Percentiles rank a stretch among this genome's conserved stretches.
phyloP scores from a whole-genome alignment of 2,113 vertebrate genomes.

The Perognathus longimembris region DNA sequence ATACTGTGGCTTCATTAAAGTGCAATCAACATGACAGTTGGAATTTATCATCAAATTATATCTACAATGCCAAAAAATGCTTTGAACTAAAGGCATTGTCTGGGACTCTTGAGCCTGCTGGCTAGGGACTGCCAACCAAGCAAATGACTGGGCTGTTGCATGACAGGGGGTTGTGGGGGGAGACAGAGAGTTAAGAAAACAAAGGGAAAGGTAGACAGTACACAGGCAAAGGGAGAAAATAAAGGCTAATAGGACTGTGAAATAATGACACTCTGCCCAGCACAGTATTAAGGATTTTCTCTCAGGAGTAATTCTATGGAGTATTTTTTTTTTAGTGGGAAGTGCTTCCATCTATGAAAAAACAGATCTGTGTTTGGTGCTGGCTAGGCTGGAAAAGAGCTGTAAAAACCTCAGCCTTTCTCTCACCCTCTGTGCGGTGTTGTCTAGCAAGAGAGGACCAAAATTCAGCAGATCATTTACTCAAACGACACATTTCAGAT shows the following conservation, averaged over 20 bases:
- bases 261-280: background rate
- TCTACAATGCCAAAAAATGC: constrained; percentile 59
- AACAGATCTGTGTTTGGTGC: background rate
- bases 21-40: background rate
- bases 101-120: constrained; percentile 5
- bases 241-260: background rate
- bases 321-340: constrained; percentile 26
- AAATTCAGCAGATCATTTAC: background rate
- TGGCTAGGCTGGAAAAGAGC: background rate
- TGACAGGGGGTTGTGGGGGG: background rate
- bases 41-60: constrained; percentile 60
- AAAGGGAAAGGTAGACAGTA: background rate
- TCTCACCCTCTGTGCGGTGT: background rate
- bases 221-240: background rate
- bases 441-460: background rate
- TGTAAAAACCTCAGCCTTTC: constrained; percentile 20
- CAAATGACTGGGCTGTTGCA: background rate
- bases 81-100: constrained; percentile 42
- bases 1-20: background rate
- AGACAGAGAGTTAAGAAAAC: constrained; percentile 11
- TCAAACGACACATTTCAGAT: background rate
- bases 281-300: background rate
- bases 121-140: background rate
- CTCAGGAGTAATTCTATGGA: background rate
- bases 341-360: constrained; percentile 10